Conservation (phyloP, 2,113 vertebrate species). For the Calonectris borealis region DNA sequence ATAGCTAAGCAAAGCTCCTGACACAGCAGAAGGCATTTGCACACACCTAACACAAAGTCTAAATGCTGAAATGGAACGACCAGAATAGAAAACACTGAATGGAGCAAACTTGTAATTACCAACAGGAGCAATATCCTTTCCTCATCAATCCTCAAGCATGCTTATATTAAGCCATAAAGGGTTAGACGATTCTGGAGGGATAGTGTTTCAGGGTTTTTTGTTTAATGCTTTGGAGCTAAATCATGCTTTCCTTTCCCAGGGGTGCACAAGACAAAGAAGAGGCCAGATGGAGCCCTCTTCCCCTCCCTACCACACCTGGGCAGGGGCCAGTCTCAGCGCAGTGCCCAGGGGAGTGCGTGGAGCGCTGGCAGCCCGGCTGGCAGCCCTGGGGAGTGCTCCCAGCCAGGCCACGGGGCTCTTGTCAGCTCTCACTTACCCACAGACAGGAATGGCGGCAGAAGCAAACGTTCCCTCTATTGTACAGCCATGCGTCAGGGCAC, state of each 20-base stretch:
- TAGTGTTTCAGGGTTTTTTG: background rate
- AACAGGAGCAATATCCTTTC: conserved; percentile 30
- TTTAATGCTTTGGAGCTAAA: conserved; percentile 30
- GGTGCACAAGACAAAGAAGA: conserved; percentile 40
- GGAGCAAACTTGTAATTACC: conserved; percentile 40
- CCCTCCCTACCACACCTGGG: conserved; percentile 34
- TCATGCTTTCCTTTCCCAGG: conserved; percentile 32
- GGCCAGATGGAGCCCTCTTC: conserved; percentile 30
- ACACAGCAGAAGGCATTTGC: conserved; percentile 17
- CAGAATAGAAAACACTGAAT: conserved; percentile 38
- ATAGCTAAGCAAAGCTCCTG: conserved; percentile 28
- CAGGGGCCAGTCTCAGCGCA: background rate
- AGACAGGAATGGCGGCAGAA: background rate
- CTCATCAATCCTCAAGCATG: conserved; percentile 34
- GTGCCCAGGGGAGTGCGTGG: background rate
- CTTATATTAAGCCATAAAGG: conserved; percentile 21
- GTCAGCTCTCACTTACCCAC: background rate
- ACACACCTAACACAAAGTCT: background rate
- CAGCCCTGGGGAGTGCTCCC: background rate
- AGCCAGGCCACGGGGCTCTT: background rate
- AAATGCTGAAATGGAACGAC: background rate
- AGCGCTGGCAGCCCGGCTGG: background rate
- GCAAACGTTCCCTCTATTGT: background rate
- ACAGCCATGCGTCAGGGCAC: background rate
- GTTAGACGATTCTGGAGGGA: background rate